A percentile compares a stretch with the other conserved stretches of the same genome.
phyloP scores from a whole-genome alignment of 2,113 vertebrate genomes.

The Pristiophorus japonicus region DNA sequence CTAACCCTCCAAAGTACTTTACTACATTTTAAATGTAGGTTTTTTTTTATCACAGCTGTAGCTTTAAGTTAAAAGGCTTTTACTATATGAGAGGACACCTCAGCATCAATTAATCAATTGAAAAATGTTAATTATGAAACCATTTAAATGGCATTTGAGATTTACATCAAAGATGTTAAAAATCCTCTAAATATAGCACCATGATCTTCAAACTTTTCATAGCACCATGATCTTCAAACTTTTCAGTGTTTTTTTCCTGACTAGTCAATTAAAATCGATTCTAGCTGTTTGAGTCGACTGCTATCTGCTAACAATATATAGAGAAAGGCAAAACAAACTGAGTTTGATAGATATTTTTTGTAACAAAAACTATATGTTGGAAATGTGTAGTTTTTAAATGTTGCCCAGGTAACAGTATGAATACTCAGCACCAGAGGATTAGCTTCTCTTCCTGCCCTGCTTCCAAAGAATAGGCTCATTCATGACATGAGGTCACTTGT shows the following conservation, averaged over 20 bases:
- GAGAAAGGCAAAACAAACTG: constrained; percentile 42
- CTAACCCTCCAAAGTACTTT: constrained; percentile 39
- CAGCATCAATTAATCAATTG: constrained; percentile 32
- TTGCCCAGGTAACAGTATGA: constrained; percentile 59
- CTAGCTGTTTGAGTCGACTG: constrained; percentile 46
- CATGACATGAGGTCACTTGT: constrained; percentile 64
- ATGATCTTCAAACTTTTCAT: constrained; percentile 65
- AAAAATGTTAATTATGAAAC: constrained; percentile 23
- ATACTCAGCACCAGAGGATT: constrained; percentile 83
- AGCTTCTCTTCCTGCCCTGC: constrained; percentile 60
- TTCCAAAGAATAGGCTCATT: constrained; percentile 60
- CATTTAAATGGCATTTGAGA: constrained; percentile 48
- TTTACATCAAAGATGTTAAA: constrained; percentile 49
- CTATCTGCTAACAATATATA: constrained; percentile 19
- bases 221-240: constrained; percentile 81
- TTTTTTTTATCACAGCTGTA: constrained; percentile 51
- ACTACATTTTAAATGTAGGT: constrained; percentile 53
- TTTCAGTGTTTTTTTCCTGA: constrained; percentile 71
- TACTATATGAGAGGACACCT: constrained; percentile 13
- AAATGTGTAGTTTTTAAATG: constrained; percentile 77
- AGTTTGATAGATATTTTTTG: constrained; percentile 62
- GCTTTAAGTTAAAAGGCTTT: constrained; percentile 44
- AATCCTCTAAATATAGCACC: constrained; percentile 70
- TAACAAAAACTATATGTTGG: constrained; percentile 61
- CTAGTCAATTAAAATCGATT: constrained; percentile 45